Percentiles rank a stretch among this genome's conserved stretches.
Conservation (phyloP, 2,113 vertebrate genomes). For the Cryptotis parvus region DNA sequence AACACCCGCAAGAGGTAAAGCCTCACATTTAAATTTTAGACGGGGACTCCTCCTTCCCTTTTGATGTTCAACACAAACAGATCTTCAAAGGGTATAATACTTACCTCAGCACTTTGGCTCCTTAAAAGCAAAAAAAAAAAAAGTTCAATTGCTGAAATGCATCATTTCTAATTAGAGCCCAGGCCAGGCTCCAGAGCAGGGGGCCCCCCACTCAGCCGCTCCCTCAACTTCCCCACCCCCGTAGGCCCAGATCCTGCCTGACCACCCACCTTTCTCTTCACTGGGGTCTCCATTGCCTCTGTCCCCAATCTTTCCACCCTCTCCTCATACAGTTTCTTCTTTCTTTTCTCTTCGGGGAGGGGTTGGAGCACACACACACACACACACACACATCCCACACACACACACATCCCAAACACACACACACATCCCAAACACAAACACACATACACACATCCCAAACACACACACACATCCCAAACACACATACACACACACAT, state of each 20-base stretch:
- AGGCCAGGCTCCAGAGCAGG: not conserved
- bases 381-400: too few relatives aligned
- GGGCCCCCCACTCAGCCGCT: accelerated
- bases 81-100: slow-evolving; percentile 45
- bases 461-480: too few relatives aligned
- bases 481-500: too few relatives aligned
- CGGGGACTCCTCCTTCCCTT: slow-evolving; percentile 20
- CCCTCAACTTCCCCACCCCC: too few relatives aligned
- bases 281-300: too few relatives aligned
- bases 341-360: too few relatives aligned
- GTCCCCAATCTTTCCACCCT: not conserved
- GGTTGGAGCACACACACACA: too few relatives aligned
- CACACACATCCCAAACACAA: too few relatives aligned
- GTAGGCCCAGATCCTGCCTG: not conserved
- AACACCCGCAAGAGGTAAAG: slow-evolving; percentile 49
- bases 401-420: too few relatives aligned
- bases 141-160: not conserved
- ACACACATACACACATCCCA: too few relatives aligned
- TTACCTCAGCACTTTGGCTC: not conserved
- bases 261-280: accelerated
- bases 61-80: slow-evolving; percentile 59
- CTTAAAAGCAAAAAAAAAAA: slow-evolving; percentile 18
- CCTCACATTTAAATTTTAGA: slow-evolving; percentile 54
- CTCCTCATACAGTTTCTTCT: not conserved
- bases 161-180: slow-evolving; percentile 39